Percentiles rank a stretch among this genome's conserved stretches.
Evolutionary conservation across 2,888 invertebrate species (phyloP).

Genomic region (Cosmopolites sordidus): DNA sequence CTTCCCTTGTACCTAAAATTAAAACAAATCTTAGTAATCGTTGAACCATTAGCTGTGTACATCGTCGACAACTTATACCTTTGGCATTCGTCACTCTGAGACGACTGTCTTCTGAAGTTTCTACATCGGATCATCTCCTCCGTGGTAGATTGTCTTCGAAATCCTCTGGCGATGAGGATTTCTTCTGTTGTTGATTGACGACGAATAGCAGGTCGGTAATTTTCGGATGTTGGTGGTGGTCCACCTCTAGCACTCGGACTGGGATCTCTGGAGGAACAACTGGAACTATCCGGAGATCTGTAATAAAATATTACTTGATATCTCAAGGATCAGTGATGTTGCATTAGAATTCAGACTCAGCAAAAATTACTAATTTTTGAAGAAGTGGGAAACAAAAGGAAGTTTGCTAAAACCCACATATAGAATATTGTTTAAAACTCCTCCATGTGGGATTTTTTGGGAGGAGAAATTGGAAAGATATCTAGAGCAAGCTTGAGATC

Average conservation of each 20-base stretch:
- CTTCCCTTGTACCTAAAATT: conserved; percentile 59
- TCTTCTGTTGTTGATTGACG: conserved; percentile 89
- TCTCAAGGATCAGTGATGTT: too few species aligned
- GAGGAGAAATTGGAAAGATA: neutral
- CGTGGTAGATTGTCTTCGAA: conserved; percentile 84
- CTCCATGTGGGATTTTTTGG: too few species aligned
- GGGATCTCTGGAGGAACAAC: conserved; percentile 80
- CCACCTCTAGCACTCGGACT: conserved; percentile 69
- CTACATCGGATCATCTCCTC: conserved; percentile 91
- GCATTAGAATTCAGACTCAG: too few species aligned
- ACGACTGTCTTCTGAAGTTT: conserved; percentile 72
- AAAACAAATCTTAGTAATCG: too few species aligned
- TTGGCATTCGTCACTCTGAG: conserved; percentile 67
- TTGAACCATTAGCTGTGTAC: too few species aligned
- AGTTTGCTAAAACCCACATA: too few species aligned
- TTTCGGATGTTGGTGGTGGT: conserved; percentile 50
- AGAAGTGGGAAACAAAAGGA: too few species aligned
- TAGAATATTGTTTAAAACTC: too few species aligned
- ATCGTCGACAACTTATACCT: conserved; percentile 29
- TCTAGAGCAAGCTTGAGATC: neutral
- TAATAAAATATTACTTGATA: neutral
- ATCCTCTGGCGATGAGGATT: conserved; percentile 84
- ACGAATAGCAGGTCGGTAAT: conserved; percentile 70
- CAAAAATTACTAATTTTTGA: too few species aligned
- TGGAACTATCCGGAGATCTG: conserved; percentile 52